phyloP scores from a whole-genome alignment of 1,140 invertebrate genomes.

The Drosophila pandora region DNA sequence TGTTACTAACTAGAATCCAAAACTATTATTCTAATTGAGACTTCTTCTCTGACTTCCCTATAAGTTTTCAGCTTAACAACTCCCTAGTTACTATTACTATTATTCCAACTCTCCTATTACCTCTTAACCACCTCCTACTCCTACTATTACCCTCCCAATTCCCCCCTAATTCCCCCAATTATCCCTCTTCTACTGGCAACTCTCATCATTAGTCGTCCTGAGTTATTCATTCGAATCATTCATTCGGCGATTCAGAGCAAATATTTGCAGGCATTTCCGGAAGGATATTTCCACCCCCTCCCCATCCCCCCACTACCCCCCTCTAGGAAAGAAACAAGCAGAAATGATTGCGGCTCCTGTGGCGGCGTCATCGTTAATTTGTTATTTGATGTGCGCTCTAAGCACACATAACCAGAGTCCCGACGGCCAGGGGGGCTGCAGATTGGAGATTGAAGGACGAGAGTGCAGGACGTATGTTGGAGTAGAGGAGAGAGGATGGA shows the following conservation, averaged over 20 bases:
- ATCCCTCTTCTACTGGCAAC: constrained; percentile 14
- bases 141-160: neutral
- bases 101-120: neutral
- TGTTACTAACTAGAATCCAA: too few relatives aligned
- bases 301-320: neutral
- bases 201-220: constrained; percentile 42
- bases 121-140: too few relatives aligned
- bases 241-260: constrained; percentile 39
- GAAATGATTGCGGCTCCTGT: constrained; percentile 53
- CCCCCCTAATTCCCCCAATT: neutral
- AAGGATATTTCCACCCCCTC: neutral
- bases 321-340: constrained; percentile 47
- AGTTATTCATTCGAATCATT: constrained; percentile 52
- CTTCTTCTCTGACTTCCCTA: too few relatives aligned
- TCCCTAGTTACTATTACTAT: too few relatives aligned
- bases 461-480: too few relatives aligned
- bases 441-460: too few relatives aligned
- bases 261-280: constrained; percentile 41
- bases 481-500: neutral
- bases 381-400: constrained; percentile 69
- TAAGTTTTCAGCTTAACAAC: too few relatives aligned
- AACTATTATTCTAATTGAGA: too few relatives aligned
- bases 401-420: constrained; percentile 45
- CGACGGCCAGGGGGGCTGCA: neutral
- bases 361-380: constrained; percentile 62